A percentile compares a stretch with the other conserved stretches of the same genome.
These are phyloP conservation scores for Periphyllus acericola DNA, from an alignment of 2,888 invertebrate genomes.

Conservation along the genomic window DNA sequence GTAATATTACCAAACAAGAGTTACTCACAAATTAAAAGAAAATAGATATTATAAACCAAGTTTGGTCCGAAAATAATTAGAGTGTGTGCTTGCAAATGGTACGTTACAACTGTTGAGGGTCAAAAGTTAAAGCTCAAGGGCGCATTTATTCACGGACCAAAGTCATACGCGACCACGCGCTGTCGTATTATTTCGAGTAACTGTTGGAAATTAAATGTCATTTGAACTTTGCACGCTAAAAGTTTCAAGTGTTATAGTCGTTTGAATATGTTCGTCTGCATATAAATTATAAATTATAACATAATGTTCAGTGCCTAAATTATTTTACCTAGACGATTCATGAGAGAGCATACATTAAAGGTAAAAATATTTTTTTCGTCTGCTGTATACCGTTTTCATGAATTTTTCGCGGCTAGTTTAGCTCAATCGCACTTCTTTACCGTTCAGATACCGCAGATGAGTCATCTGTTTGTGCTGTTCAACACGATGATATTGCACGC, in stretches of 20 bases:
- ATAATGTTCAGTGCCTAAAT: not conserved
- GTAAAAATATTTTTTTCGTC: not conserved
- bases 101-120: not conserved
- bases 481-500: too few relatives aligned
- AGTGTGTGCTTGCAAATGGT: not conserved
- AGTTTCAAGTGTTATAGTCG: not conserved
- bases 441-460: too few relatives aligned
- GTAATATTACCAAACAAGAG: not conserved
- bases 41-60: not conserved
- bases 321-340: not conserved
- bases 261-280: not conserved
- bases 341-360: not conserved
- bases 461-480: too few relatives aligned
- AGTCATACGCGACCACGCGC: not conserved
- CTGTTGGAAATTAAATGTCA: not conserved
- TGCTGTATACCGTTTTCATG: not conserved
- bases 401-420: not conserved
- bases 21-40: not conserved
- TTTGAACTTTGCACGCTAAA: not conserved
- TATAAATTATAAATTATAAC: not conserved
- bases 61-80: not conserved
- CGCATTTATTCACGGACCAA: not conserved
- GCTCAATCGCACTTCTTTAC: not conserved
- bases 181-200: conserved; percentile 17
- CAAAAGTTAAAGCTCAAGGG: not conserved